These are phyloP conservation scores for Tenrec ecaudatus DNA, from an alignment of 2,113 vertebrate genomes.

Conservation along the genomic window DNA sequence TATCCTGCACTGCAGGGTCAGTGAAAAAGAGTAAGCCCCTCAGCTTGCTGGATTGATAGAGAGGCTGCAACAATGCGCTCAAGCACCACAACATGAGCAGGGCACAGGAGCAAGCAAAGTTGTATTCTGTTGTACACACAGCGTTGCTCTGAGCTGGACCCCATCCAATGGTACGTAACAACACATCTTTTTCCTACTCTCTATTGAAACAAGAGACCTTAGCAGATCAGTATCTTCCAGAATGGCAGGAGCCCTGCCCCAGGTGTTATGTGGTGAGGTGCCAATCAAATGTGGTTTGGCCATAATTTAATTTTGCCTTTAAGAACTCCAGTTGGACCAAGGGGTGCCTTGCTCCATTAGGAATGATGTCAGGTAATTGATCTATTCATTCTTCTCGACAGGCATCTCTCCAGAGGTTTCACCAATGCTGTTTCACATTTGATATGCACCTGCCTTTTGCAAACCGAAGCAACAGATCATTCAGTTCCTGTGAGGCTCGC, in stretches of 20 bases:
- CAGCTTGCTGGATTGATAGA: too few relatives aligned
- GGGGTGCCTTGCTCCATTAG: conserved; percentile 67
- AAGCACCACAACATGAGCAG: too few relatives aligned
- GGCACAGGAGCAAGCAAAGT: too few relatives aligned
- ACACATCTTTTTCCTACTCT: background rate
- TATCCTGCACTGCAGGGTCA: too few relatives aligned
- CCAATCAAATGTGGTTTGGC: conserved; percentile 36
- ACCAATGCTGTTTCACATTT: conserved; percentile 48
- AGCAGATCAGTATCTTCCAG: conserved; percentile 25
- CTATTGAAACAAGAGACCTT: conserved; percentile 24
- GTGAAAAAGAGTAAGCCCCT: too few relatives aligned
- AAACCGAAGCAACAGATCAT: conserved; percentile 13
- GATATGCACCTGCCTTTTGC: conserved; percentile 40
- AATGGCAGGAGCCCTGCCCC: background rate
- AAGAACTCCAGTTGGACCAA: conserved; percentile 56
- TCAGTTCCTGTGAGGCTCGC: background rate
- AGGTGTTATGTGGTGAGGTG: conserved; percentile 57
- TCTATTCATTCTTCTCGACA: conserved; percentile 28
- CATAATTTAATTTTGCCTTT: conserved; percentile 70
- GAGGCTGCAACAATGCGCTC: too few relatives aligned
- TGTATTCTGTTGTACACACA: too few relatives aligned
- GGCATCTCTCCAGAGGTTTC: conserved; percentile 43
- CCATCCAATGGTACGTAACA: too few relatives aligned
- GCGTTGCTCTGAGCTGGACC: too few relatives aligned
- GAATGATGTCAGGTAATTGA: conserved; percentile 45